Evolutionary conservation across 2,888 invertebrate species (phyloP).

Genomic region (Herminia tarsipennalis): DNA sequence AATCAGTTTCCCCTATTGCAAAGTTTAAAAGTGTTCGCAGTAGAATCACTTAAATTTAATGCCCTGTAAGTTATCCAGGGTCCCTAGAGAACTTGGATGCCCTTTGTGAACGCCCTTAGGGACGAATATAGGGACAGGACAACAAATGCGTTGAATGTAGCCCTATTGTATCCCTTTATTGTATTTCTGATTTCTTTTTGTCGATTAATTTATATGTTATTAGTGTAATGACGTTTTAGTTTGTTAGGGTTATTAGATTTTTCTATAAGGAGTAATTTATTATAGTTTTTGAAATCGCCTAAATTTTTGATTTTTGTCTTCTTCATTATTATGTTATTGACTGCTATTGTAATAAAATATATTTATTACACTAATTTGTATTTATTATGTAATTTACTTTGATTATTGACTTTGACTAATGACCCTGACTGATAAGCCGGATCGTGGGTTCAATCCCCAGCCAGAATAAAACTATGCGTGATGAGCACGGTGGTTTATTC

Average conservation of each 20-base stretch:
- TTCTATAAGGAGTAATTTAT: not conserved
- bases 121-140: conserved; percentile 52
- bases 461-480: no score
- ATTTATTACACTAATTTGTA: no score
- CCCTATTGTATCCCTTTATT: conserved; percentile 33
- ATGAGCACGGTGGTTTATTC: no score
- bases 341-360: no score
- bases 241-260: not conserved
- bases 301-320: no score
- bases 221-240: conserved; percentile 16
- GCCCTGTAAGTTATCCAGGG: conserved; percentile 71
- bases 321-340: no score
- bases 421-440: no score
- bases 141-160: conserved; percentile 61
- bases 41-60: conserved; percentile 81
- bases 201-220: conserved; percentile 36
- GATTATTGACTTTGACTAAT: no score
- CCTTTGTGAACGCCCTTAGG: conserved; percentile 64
- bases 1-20: conserved; percentile 33
- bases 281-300: no score
- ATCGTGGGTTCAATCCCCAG: no score
- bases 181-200: conserved; percentile 39
- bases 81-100: conserved; percentile 52
- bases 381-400: no score
- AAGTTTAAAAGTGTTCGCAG: conserved; percentile 71